Evolutionary conservation across 1,140 invertebrate genomes (phyloP).

Genomic region (Tetramorium simillimum): DNA sequence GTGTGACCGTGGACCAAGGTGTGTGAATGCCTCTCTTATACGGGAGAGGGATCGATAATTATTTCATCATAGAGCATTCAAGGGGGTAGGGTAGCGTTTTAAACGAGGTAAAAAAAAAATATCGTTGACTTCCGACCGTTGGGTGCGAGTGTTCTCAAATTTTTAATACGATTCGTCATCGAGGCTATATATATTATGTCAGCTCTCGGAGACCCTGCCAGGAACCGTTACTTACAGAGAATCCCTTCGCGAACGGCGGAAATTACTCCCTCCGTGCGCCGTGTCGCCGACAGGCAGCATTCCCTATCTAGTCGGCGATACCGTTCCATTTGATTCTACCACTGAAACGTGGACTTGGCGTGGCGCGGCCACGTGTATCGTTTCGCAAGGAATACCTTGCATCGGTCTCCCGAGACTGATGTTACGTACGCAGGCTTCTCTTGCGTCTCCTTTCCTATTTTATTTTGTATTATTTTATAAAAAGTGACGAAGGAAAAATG

Average conservation of each 20-base stretch:
- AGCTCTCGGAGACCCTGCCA: constrained; percentile 71
- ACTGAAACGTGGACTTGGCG: constrained; percentile 50
- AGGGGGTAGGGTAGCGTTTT: constrained; percentile 56
- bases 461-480: constrained; percentile 62
- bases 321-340: background rate
- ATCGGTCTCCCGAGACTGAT: constrained; percentile 49
- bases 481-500: constrained; percentile 24
- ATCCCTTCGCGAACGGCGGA: constrained; percentile 37
- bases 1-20: constrained; percentile 83
- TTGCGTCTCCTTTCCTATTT: constrained; percentile 63
- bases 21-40: constrained; percentile 78
- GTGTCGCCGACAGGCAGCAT: too few species aligned
- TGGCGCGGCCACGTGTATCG: constrained; percentile 4
- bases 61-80: constrained; percentile 74
- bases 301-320: too few species aligned
- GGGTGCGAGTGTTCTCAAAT: constrained; percentile 68
- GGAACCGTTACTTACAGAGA: constrained; percentile 64
- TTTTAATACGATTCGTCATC: constrained; percentile 72
- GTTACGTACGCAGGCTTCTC: constrained; percentile 42
- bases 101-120: constrained; percentile 50
- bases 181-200: constrained; percentile 59
- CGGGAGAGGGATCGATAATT: constrained; percentile 68
- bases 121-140: constrained; percentile 73
- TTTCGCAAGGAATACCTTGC: constrained; percentile 24
- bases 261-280: too few species aligned